Percentiles rank a stretch among this genome's conserved stretches.
phyloP scores from a whole-genome alignment of 2,113 vertebrate species.

The Peromyscus californicus region DNA sequence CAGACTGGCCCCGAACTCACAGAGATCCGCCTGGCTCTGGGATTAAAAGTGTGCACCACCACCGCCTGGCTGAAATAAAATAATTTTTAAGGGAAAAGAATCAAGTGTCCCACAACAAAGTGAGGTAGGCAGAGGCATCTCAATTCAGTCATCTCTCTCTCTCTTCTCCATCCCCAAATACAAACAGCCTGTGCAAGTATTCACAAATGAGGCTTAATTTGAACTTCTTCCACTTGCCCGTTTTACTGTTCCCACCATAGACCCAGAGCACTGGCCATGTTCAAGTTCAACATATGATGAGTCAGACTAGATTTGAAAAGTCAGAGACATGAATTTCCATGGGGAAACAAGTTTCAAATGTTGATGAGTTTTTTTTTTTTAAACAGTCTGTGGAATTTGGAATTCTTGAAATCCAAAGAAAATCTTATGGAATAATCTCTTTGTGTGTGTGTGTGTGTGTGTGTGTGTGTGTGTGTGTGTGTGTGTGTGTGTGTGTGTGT shows the following conservation, averaged over 20 bases:
- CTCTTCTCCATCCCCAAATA: not conserved
- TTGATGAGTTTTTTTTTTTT: not conserved
- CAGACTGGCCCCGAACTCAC: too few species aligned
- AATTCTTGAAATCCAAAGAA: not conserved
- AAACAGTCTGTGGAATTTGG: not conserved
- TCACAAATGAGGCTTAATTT: not conserved
- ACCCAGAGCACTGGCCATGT: not conserved
- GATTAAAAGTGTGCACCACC: too few species aligned
- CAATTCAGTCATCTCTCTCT: not conserved
- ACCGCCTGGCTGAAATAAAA: not conserved
- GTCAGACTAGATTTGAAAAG: conserved; percentile 11
- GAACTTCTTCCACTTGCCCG: not conserved
- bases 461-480: too few species aligned
- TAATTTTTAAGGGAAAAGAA: not conserved
- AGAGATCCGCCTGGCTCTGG: too few species aligned
- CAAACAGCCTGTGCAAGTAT: not conserved
- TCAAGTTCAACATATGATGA: not conserved
- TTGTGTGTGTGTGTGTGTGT: not conserved
- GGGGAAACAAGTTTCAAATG: conserved; percentile 38
- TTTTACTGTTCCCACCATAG: not conserved
- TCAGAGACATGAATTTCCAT: conserved; percentile 23
- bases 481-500: not conserved
- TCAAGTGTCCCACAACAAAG: not conserved
- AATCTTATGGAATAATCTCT: not conserved
- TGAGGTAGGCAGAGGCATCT: not conserved